phyloP scores from a whole-genome alignment of 2,113 vertebrate species.

The Calyptommatus sinebrachiatus region DNA sequence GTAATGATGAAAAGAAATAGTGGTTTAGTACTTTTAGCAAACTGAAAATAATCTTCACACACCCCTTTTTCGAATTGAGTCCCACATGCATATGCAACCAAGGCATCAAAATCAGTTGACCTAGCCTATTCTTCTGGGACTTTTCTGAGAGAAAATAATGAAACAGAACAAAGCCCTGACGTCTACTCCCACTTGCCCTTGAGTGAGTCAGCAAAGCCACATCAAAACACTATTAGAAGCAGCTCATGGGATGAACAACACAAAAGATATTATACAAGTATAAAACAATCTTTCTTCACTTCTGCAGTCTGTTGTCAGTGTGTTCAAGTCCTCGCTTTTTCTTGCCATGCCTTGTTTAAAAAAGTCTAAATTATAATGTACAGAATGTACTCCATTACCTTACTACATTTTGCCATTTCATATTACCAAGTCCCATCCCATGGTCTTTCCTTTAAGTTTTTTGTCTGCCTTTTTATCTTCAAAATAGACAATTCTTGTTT shows the following conservation, averaged over 20 bases:
- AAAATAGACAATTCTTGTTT: neutral
- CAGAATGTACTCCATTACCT: neutral
- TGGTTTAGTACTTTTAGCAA: neutral
- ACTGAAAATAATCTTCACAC: neutral
- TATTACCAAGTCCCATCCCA: neutral
- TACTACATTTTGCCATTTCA: neutral
- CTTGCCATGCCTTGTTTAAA: neutral
- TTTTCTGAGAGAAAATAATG: slow-evolving; percentile 7
- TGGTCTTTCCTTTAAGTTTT: neutral
- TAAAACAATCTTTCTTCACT: slow-evolving; percentile 18
- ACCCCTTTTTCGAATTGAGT: neutral
- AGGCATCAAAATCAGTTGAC: neutral
- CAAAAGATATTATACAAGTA: slow-evolving; percentile 3
- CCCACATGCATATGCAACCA: slow-evolving; percentile 12
- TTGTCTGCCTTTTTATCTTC: neutral
- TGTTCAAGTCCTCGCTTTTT: neutral
- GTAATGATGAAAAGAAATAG: neutral
- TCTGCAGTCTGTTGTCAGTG: neutral
- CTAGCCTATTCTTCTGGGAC: neutral
- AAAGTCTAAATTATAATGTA: neutral
- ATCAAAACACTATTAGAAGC: slow-evolving; percentile 22
- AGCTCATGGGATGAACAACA: slow-evolving; percentile 15
- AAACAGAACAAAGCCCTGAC: slow-evolving; percentile 17
- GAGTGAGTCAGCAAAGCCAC: slow-evolving; percentile 28
- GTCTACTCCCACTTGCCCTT: slow-evolving; percentile 27